Base-by-base conservation (phyloP, 2,888 invertebrate species). In the Deilephila elpenor region DNA sequence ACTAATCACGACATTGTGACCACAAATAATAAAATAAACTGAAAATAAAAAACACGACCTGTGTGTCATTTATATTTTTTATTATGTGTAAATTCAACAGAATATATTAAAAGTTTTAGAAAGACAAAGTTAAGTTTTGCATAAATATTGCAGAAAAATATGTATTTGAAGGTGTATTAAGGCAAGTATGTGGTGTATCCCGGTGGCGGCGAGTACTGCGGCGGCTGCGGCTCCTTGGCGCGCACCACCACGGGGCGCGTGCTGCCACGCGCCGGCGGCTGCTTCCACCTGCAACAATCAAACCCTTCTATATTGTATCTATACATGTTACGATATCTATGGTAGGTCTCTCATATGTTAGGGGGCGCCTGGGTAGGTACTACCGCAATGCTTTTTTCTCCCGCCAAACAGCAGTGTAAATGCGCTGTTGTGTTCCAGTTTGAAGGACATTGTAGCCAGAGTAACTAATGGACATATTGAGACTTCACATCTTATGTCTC, bases 151-250 rank as follows among this genome's bases (percentile, higher is more conserved):
- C 44, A 11, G 44, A n/a, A 56, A n/a, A 56, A n/a, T 5, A 3
- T 60, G 14, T 8, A 32, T 29, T 29, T 32, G 5, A 14, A 61
- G 5, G 32, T 25, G 56, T 5, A 32, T 80, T 86, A 94, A 3
- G 93, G 94, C 75, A 94, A 84, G 74, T 90, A 94, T 11, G 89
- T 85, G 5, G 87, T 87, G 75, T 94, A 94, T 0, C 91, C 90
- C 0, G 94, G 93, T 0, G 94, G 94, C 0, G 94, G 93, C 0
- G 92, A 91, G 74, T 94, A 93, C 59, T 91, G 89, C 0, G 93
- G 92, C 0, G 91, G 93, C 60, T 87, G 83, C n/a, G 77, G 60
- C 64, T 89, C 82, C 74, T 88, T 91, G 0, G 89, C 74, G 0
- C 87, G 87, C 19, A 94, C 89, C 75, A 87, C 75, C 17, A 91